Evolutionary conservation across 2,797 vertebrate genomes (phyloP).

Genomic region (Platyrinchus mystaceus): DNA sequence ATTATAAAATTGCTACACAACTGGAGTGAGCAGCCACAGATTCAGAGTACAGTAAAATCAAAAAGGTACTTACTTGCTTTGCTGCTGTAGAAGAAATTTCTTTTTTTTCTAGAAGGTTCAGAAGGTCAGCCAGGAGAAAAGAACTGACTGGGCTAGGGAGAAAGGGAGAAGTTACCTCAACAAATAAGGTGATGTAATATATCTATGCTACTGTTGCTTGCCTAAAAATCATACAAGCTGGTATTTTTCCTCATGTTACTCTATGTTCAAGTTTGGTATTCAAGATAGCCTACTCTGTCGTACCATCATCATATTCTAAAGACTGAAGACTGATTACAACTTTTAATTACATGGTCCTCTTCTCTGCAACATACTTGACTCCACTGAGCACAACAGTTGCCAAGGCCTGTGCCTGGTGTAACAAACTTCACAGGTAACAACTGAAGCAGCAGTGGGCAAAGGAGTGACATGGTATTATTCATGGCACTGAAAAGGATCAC

Average conservation of each 20-base stretch:
- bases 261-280: background rate
- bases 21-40: background rate
- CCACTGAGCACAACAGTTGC: background rate
- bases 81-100: slow-evolving; percentile 87
- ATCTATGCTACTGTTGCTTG: background rate
- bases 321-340: background rate
- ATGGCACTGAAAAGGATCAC: background rate
- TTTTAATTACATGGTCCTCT: background rate
- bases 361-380: background rate
- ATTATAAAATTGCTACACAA: background rate
- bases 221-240: background rate
- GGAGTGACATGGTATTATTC: background rate
- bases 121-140: slow-evolving; percentile 83
- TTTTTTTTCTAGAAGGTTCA: slow-evolving; percentile 86
- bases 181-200: background rate
- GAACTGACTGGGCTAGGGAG: slow-evolving; percentile 82
- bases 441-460: background rate
- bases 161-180: background rate
- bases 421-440: background rate
- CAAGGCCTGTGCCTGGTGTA: background rate
- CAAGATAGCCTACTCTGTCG: background rate
- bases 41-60: background rate
- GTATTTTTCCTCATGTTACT: background rate
- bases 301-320: background rate
- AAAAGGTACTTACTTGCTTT: slow-evolving; percentile 81